Base-by-base conservation (phyloP, 2,888 invertebrate genomes). In the Temnothorax ravouxi region DNA sequence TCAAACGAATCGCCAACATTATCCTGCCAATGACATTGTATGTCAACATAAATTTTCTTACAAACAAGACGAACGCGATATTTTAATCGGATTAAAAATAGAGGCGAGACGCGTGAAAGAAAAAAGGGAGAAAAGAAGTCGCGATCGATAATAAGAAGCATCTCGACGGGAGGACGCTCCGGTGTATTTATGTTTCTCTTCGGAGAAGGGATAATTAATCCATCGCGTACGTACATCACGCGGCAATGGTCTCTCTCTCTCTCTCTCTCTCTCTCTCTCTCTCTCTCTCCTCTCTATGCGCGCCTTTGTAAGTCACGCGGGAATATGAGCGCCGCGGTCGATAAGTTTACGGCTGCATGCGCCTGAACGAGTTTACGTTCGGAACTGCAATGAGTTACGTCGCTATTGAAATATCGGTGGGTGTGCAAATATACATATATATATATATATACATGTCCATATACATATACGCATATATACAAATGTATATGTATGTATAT, bases 291-390 rank as follows among this genome's bases (percentile, higher is more conserved):
- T 64, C 75, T 62, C 75, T 41, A 52, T 52, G 52, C 75, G 41
- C 62, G 64, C 81, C 61, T 75, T 75, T 81, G 81, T 69, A 62
- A 75, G 74, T 82, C 47, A 34, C 54, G 71, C 64, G 77, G 71
- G 71, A 66, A 85, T 72, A 69, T 61, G 81, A 84, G 79, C 76
- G 81, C 83, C 79, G 56, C 66, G 75, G 85, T 89, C 89, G 85
- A 89, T 89, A 88, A 85, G 67, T 83, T 85, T 80, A 85, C 81
- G 85, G 67, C 47, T 82, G 77, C 66, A 72, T 79, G 62, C 87
- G 69, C 89, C 82, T 64, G 77, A 80, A 85, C 80, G 79, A 87
- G 52, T 85, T 84, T 85, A 67, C 77, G 77, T 77, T 83, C 59
- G 72, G 25, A 52, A 74, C 62, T 72, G 64, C 79, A 56, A 62